phyloP scores from a whole-genome alignment of 2,797 vertebrate species.

The Poecilia wingei region DNA sequence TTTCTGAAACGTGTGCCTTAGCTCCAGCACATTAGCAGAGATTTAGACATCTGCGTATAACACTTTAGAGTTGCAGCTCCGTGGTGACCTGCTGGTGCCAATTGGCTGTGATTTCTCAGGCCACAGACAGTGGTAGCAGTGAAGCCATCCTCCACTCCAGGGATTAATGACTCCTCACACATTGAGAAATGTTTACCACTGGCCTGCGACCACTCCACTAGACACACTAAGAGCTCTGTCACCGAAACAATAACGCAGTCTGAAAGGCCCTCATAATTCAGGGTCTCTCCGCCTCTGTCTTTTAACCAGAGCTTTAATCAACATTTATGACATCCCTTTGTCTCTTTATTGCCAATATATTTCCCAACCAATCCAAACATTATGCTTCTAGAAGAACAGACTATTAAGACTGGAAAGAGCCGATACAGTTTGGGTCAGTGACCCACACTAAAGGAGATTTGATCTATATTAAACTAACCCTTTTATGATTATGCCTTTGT shows the following conservation, averaged over 20 bases:
- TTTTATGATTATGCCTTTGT: constrained; percentile 76
- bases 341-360: constrained; percentile 89
- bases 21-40: constrained; percentile 49
- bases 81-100: constrained; percentile 73
- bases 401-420: constrained; percentile 82
- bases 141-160: constrained; percentile 70
- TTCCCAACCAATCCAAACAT: constrained; percentile 83
- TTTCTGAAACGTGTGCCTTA: constrained; percentile 23
- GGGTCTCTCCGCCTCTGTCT: constrained; percentile 79
- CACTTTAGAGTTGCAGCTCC: constrained; percentile 62
- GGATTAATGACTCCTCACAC: constrained; percentile 82
- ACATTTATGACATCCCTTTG: constrained; percentile 87
- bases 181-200: constrained; percentile 82
- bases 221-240: constrained; percentile 83
- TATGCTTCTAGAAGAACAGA: constrained; percentile 80
- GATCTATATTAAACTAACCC: constrained; percentile 82
- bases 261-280: constrained; percentile 84
- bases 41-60: constrained; percentile 63
- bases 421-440: constrained; percentile 81
- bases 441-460: constrained; percentile 81
- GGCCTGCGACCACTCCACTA: constrained; percentile 69
- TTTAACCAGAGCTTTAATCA: constrained; percentile 87
- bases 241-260: constrained; percentile 83
- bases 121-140: constrained; percentile 67
- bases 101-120: constrained; percentile 76